These are phyloP conservation scores for Columba guinea DNA, from an alignment of 2,797 vertebrate genomes.

Conservation along the genomic window DNA sequence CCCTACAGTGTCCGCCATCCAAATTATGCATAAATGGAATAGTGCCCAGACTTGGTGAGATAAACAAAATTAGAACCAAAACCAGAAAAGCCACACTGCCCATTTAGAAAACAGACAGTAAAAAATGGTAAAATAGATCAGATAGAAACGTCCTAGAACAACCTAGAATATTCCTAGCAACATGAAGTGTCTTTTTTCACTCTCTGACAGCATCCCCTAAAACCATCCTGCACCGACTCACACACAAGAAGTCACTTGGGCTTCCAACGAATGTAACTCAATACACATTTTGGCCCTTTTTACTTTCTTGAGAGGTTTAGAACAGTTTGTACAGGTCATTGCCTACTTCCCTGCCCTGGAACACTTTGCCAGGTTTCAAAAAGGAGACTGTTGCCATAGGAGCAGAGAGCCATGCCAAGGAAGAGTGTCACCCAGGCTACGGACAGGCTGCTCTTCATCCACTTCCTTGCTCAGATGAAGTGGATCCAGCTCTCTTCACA, in stretches of 20 bases:
- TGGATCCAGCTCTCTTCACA: conserved; percentile 94
- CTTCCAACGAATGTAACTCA: background rate
- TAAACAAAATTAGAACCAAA: conserved; percentile 18
- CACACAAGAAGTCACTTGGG: background rate
- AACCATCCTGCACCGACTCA: background rate
- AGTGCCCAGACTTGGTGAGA: conserved; percentile 14
- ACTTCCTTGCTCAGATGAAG: conserved; percentile 81
- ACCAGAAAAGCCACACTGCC: background rate
- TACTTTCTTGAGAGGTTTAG: background rate
- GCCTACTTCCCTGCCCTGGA: background rate
- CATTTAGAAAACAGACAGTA: background rate
- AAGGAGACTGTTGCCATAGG: background rate
- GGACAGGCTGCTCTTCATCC: background rate
- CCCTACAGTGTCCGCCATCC: background rate
- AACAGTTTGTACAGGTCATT: background rate
- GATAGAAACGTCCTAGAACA: background rate
- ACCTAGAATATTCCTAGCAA: background rate
- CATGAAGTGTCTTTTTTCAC: background rate
- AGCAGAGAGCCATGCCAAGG: background rate
- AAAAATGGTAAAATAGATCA: background rate
- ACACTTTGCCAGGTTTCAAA: background rate
- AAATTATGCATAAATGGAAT: background rate
- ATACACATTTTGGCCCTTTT: conserved; percentile 20
- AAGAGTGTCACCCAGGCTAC: background rate
- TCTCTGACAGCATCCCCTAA: background rate